phyloP scores from a whole-genome alignment of 2,888 invertebrate genomes.

The Melanchra persicariae region DNA sequence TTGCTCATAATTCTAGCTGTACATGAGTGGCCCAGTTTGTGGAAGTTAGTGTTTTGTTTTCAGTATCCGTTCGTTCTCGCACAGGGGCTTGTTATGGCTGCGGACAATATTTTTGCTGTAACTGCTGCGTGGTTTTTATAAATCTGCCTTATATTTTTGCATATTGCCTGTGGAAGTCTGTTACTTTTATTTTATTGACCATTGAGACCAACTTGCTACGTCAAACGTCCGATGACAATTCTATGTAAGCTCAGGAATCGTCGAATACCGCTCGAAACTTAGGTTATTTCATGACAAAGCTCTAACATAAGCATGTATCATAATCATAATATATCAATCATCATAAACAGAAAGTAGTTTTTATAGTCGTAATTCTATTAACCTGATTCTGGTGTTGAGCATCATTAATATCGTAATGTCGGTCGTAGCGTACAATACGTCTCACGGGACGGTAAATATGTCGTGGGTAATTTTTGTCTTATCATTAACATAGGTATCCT shows the following conservation, averaged over 20 bases:
- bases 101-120: constrained; percentile 4
- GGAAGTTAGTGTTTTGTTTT: constrained; percentile 48
- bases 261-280: neutral
- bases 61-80: constrained; percentile 6
- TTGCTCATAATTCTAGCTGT: constrained; percentile 56
- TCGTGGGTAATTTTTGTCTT: neutral
- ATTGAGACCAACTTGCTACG: neutral
- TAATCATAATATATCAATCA: constrained; percentile 2
- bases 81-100: constrained; percentile 3
- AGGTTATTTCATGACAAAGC: neutral
- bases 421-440: neutral
- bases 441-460: constrained; percentile 9
- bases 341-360: constrained; percentile 8
- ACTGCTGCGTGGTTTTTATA: neutral
- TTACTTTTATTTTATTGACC: neutral
- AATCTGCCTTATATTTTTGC: neutral
- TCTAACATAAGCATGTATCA: neutral
- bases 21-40: constrained; percentile 55
- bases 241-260: too few species aligned
- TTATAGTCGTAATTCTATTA: constrained; percentile 15
- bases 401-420: constrained; percentile 12
- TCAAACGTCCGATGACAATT: neutral
- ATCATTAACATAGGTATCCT: neutral
- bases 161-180: neutral
- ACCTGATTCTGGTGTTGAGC: constrained; percentile 18